Conservation (phyloP, 2,888 invertebrate species). For the Invenusta paracnida region DNA sequence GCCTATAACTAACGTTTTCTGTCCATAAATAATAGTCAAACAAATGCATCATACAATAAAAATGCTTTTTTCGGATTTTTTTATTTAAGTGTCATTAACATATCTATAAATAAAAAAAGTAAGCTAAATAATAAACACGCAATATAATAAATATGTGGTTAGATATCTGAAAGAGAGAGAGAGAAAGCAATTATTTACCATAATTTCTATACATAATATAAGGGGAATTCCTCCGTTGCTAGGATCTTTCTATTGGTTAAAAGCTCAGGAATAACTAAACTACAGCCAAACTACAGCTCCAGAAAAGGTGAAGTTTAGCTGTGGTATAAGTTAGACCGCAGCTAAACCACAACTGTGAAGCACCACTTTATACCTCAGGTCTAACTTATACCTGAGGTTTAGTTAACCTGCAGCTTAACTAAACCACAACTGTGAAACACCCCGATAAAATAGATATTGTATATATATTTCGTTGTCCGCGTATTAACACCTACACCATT, state of each 20-base stretch:
- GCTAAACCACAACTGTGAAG: neutral
- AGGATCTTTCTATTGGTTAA: neutral
- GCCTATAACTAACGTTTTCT: neutral
- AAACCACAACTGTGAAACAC: neutral
- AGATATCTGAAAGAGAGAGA: neutral
- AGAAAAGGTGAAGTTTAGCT: neutral
- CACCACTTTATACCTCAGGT: neutral
- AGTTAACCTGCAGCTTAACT: neutral
- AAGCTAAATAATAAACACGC: neutral
- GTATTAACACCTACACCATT: too few species aligned
- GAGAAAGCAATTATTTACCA: neutral
- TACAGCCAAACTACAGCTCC: neutral
- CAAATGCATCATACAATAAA: neutral
- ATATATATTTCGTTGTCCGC: too few species aligned
- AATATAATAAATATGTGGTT: neutral
- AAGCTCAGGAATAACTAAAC: neutral
- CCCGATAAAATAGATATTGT: too few species aligned
- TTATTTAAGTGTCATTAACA: neutral
- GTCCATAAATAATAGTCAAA: neutral
- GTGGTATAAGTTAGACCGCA: neutral
- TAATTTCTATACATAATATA: neutral
- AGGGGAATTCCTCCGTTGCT: neutral
- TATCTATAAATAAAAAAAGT: neutral
- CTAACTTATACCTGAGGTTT: neutral
- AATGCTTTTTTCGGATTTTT: neutral